Conservation (phyloP, 2,113 vertebrate species). For the Pagrus major region DNA sequence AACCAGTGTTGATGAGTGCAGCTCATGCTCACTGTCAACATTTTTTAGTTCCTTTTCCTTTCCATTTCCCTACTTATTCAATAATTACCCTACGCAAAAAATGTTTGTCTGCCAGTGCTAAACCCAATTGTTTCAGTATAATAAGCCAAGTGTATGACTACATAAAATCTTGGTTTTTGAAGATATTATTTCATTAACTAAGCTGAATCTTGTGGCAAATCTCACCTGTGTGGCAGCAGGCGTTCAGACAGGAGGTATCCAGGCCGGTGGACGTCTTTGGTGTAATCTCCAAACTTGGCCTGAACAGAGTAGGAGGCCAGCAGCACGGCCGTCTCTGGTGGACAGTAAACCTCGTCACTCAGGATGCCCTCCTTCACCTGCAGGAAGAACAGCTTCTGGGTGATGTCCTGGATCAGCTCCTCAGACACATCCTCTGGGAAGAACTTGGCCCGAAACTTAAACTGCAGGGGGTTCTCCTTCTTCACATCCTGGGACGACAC, state of each 20-base stretch:
- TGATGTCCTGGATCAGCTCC: slow-evolving; percentile 97
- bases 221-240: slow-evolving; percentile 93
- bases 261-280: slow-evolving; percentile 88
- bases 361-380: slow-evolving; percentile 96
- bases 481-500: slow-evolving; percentile 93
- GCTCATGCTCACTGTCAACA: background rate
- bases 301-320: slow-evolving; percentile 96
- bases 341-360: slow-evolving; percentile 95
- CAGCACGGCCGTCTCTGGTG: slow-evolving; percentile 95
- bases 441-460: slow-evolving; percentile 96
- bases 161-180: background rate
- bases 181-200: background rate
- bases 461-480: slow-evolving; percentile 95
- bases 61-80: background rate
- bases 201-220: background rate
- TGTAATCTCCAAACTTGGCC: slow-evolving; percentile 96
- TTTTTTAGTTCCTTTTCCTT: slow-evolving; percentile 11
- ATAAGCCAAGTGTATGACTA: background rate
- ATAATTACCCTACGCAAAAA: background rate
- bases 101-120: background rate
- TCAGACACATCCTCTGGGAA: slow-evolving; percentile 95
- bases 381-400: slow-evolving; percentile 97
- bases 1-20: slow-evolving; percentile 2
- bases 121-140: background rate
- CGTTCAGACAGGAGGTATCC: slow-evolving; percentile 93